phyloP scores from a whole-genome alignment of 2,797 vertebrate genomes.

The Amphiprion clarkii region DNA sequence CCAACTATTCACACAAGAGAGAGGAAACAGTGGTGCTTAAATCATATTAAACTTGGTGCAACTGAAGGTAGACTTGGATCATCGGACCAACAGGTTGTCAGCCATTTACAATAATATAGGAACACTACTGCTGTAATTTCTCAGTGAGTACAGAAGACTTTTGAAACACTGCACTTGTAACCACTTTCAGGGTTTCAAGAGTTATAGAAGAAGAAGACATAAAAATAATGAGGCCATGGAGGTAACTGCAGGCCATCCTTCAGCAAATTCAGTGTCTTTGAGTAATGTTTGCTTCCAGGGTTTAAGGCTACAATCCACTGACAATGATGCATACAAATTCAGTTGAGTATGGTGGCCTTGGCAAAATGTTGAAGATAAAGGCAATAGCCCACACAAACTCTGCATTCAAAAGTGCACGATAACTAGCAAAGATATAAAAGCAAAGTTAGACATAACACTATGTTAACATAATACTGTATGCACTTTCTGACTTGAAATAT shows the following conservation, averaged over 20 bases:
- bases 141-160: not conserved
- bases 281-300: not conserved
- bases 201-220: not conserved
- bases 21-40: not conserved
- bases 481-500: no score
- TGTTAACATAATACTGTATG: not conserved
- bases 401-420: not conserved
- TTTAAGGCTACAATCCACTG: not conserved
- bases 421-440: not conserved
- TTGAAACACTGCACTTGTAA: not conserved
- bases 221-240: not conserved
- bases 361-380: no score
- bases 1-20: not conserved
- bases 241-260: not conserved
- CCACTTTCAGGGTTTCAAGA: no score
- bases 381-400: not conserved
- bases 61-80: no score
- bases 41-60: not conserved
- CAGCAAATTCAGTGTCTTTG: not conserved
- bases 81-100: no score
- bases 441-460: not conserved
- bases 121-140: not conserved
- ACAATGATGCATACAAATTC: constrained; percentile 4
- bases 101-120: not conserved
- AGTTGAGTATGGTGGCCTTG: not conserved